Evolutionary conservation across 2,113 vertebrate species (phyloP).

Genomic region (Orycteropus afer): DNA sequence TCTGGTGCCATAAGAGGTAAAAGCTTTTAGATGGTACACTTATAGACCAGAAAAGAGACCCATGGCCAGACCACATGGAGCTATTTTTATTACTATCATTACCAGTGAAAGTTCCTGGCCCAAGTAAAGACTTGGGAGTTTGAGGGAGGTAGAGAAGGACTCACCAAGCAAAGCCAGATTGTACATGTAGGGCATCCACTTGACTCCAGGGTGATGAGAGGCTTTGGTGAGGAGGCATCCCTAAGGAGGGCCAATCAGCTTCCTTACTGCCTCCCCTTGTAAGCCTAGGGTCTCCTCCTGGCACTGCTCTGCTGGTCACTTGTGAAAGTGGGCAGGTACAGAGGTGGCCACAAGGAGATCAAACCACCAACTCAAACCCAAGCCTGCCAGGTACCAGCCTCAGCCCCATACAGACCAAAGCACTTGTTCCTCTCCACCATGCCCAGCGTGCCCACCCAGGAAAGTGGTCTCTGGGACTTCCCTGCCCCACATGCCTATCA

Average conservation of each 20-base stretch:
- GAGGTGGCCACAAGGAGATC: background rate
- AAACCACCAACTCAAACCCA: background rate
- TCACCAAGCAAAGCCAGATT: background rate
- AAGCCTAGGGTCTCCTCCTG: background rate
- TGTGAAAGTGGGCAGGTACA: background rate
- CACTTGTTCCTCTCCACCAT: background rate
- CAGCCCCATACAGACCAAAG: background rate
- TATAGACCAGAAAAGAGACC: background rate
- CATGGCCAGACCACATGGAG: background rate
- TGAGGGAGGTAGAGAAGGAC: background rate
- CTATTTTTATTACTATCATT: background rate
- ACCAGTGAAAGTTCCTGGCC: background rate
- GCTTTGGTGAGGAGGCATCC: background rate
- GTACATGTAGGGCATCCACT: rapidly evolving
- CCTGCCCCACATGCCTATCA: rapidly evolving
- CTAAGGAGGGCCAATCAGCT: background rate
- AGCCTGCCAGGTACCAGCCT: background rate
- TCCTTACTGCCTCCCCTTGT: background rate
- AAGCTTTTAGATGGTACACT: background rate
- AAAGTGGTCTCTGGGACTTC: background rate
- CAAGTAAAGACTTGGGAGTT: background rate
- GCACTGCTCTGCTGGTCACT: too few species aligned
- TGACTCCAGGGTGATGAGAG: background rate
- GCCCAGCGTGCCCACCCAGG: background rate
- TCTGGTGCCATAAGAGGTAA: background rate